Conservation (phyloP, 2,113 vertebrate species). For the Hucho hucho region DNA sequence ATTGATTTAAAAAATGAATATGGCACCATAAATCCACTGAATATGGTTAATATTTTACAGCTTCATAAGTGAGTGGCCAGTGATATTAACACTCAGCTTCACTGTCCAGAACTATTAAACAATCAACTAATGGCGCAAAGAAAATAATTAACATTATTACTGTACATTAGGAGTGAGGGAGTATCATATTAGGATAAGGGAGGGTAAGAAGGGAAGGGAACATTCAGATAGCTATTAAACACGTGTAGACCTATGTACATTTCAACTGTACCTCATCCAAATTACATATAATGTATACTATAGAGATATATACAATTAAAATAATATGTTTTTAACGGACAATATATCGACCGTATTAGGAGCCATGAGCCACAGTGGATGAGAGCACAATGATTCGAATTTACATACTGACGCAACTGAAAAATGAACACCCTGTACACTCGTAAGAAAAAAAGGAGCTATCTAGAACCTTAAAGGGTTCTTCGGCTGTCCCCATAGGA, state of each 20-base stretch:
- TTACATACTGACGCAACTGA: conserved; percentile 63
- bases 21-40: conserved; percentile 70
- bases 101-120: conserved; percentile 56
- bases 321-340: conserved; percentile 50
- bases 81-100: conserved; percentile 56
- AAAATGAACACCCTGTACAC: conserved; percentile 37
- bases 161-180: conserved; percentile 53
- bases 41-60: conserved; percentile 63
- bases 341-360: conserved; percentile 60
- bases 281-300: conserved; percentile 64
- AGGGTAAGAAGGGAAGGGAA: conserved; percentile 18
- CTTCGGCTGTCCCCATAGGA: too few relatives aligned
- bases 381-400: conserved; percentile 58
- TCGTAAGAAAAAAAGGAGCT: too few relatives aligned
- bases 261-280: conserved; percentile 64
- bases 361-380: conserved; percentile 70
- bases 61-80: conserved; percentile 44
- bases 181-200: conserved; percentile 25
- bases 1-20: conserved; percentile 67
- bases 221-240: conserved; percentile 73
- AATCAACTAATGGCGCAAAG: conserved; percentile 58
- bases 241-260: conserved; percentile 68
- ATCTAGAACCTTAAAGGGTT: too few relatives aligned
- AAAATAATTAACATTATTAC: conserved; percentile 62
- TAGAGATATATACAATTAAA: conserved; percentile 62